A percentile compares a stretch with the other conserved stretches of the same genome.
Evolutionary conservation across 1,140 invertebrate species (phyloP).

Genomic region (Amphibalanus amphitrite): DNA sequence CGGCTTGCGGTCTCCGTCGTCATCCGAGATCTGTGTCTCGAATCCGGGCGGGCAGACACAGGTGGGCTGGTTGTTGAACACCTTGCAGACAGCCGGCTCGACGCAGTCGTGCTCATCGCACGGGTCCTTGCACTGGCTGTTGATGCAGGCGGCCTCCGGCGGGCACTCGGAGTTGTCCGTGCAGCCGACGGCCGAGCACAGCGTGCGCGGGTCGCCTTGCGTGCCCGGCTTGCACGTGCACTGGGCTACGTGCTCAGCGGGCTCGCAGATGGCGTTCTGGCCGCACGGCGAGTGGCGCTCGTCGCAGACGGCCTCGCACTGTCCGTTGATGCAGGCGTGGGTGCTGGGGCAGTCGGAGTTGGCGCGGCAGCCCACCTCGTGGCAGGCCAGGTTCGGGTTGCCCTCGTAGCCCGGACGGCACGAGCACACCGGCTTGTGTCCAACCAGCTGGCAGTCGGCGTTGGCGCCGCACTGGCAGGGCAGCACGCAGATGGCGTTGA

Average conservation of each 20-base stretch:
- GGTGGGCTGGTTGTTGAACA: slow-evolving; percentile 57
- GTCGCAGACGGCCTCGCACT: slow-evolving; percentile 46
- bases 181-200: slow-evolving; percentile 56
- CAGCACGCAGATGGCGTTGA: slow-evolving; percentile 22
- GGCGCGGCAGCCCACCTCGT: slow-evolving; percentile 50
- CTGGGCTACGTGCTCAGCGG: slow-evolving; percentile 24
- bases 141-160: slow-evolving; percentile 53
- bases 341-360: slow-evolving; percentile 57
- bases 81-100: slow-evolving; percentile 54
- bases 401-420: slow-evolving; percentile 24
- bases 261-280: slow-evolving; percentile 24
- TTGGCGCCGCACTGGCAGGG: slow-evolving; percentile 24
- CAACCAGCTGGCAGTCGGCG: slow-evolving; percentile 21
- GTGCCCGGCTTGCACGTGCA: slow-evolving; percentile 39
- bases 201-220: slow-evolving; percentile 34
- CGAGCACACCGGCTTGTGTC: slow-evolving; percentile 23
- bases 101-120: slow-evolving; percentile 52
- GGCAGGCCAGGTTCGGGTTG: slow-evolving; percentile 43
- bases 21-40: too few relatives aligned
- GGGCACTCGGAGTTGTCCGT: slow-evolving; percentile 54
- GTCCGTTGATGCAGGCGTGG: slow-evolving; percentile 57
- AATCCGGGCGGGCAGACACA: slow-evolving; percentile 62
- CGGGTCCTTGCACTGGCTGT: slow-evolving; percentile 56
- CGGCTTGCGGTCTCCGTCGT: too few relatives aligned
- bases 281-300: slow-evolving; percentile 22